Percentiles rank a stretch among this genome's conserved stretches.
Evolutionary conservation across 2,113 vertebrate genomes (phyloP).

Genomic region (Todiramphus chloris): DNA sequence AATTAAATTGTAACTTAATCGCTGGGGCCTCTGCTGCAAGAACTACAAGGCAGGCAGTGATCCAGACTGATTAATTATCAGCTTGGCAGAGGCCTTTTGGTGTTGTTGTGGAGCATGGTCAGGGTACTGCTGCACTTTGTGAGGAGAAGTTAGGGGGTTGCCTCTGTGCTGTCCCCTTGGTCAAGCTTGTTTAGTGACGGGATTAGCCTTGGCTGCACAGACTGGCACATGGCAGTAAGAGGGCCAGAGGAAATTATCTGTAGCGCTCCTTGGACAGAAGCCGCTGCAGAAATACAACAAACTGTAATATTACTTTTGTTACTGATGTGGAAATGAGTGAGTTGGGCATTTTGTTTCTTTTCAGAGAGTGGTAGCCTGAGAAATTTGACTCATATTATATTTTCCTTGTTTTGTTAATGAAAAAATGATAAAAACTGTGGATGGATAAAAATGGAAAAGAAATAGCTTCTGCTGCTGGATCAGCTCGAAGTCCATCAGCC

Average conservation of each 20-base stretch:
- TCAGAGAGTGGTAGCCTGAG: neutral
- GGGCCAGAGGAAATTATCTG: neutral
- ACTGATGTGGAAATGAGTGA: neutral
- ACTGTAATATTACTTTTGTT: neutral
- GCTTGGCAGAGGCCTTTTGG: neutral
- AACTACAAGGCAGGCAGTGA: neutral
- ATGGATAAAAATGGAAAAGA: conserved; percentile 1
- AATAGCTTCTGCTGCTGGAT: conserved; percentile 2
- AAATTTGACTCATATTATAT: neutral
- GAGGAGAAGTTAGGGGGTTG: neutral
- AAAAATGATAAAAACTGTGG: neutral
- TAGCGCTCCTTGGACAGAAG: neutral
- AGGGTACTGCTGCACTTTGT: neutral
- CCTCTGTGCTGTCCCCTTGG: neutral
- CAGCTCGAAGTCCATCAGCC: neutral
- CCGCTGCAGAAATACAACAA: neutral
- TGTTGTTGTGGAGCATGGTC: neutral
- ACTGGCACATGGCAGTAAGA: neutral
- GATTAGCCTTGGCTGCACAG: neutral
- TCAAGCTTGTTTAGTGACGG: neutral
- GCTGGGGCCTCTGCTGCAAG: neutral
- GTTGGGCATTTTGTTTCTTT: neutral
- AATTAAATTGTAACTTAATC: conserved; percentile 59
- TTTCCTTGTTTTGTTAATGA: neutral
- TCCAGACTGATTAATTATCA: conserved; percentile 61